Conservation (phyloP, 2,797 vertebrate genomes). For the Lepidocolaptes lacrymiger region DNA sequence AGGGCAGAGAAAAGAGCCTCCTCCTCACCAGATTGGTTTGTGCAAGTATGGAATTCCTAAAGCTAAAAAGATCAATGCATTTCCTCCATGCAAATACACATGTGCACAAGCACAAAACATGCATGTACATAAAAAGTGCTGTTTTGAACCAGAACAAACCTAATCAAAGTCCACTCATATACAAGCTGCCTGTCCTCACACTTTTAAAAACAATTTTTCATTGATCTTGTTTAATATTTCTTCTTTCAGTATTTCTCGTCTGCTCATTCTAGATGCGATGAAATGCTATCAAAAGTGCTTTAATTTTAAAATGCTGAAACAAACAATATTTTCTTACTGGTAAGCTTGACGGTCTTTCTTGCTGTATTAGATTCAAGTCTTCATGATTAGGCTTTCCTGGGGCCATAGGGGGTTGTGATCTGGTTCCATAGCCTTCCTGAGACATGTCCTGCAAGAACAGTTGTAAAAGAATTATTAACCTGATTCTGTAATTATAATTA, state of each 20-base stretch:
- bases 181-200: neutral
- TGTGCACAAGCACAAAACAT: neutral
- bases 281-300: neutral
- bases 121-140: neutral
- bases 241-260: neutral
- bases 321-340: slow-evolving; percentile 84
- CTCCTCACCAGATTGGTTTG: neutral
- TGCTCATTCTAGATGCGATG: neutral
- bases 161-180: neutral
- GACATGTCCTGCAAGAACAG: slow-evolving; percentile 84
- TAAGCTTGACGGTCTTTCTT: slow-evolving; percentile 90
- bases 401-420: slow-evolving; percentile 87
- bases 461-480: slow-evolving; percentile 29
- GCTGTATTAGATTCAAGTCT: slow-evolving; percentile 88
- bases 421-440: slow-evolving; percentile 89
- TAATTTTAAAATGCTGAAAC: slow-evolving; percentile 19
- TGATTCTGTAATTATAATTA: neutral
- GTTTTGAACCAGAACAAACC: neutral
- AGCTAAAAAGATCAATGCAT: neutral
- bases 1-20: neutral
- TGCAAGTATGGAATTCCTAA: neutral
- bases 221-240: neutral
- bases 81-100: neutral
- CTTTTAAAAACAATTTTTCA: neutral
- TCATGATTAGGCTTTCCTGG: slow-evolving; percentile 90